Evolutionary conservation across 2,888 invertebrate genomes (phyloP).

Genomic region (Lymantria monacha): DNA sequence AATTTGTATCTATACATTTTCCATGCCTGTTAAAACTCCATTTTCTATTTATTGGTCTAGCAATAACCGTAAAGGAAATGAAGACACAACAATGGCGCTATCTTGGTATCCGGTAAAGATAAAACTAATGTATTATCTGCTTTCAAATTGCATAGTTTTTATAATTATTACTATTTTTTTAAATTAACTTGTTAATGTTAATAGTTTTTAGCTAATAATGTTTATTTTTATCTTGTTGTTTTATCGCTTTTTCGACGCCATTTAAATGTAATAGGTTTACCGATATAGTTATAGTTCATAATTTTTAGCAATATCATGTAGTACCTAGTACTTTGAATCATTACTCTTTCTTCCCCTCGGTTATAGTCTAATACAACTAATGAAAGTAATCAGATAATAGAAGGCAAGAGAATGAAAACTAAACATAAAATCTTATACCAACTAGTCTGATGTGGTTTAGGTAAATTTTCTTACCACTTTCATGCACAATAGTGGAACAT

Average conservation of each 20-base stretch:
- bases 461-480: no score
- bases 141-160: conserved; percentile 45
- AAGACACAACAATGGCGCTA: conserved; percentile 57
- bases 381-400: no score
- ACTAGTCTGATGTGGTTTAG: no score
- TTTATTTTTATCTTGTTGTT: conserved; percentile 2
- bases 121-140: conserved; percentile 47
- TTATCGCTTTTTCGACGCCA: not conserved
- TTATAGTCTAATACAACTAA: no score
- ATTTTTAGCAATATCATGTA: no score
- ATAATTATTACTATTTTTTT: conserved; percentile 59
- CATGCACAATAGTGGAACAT: no score
- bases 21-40: conserved; percentile 44
- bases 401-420: no score
- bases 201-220: conserved; percentile 24
- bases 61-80: conserved; percentile 59
- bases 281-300: no score
- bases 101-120: conserved; percentile 51
- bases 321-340: no score
- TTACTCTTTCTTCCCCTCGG: no score
- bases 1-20: conserved; percentile 33
- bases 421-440: no score
- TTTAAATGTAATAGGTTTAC: not conserved
- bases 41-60: conserved; percentile 48
- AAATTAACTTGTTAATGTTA: conserved; percentile 61